Evolutionary conservation across 2,888 invertebrate species (phyloP).

Genomic region (Melinaea marsaeus): DNA sequence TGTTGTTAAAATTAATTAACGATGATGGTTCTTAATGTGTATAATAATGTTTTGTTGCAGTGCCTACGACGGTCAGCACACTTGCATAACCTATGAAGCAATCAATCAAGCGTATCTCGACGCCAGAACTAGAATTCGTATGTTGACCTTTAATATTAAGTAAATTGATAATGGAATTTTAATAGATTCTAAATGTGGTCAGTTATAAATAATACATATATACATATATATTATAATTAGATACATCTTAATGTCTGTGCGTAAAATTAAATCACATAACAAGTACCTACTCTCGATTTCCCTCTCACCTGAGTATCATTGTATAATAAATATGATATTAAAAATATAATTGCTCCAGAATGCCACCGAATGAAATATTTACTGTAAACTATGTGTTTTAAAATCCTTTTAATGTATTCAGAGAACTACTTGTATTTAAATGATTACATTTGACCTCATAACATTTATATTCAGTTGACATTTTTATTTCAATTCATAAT

Average conservation of each 20-base stretch:
- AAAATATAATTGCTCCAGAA: no score
- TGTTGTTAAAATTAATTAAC: slow-evolving; percentile 5
- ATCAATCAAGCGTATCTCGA: slow-evolving; percentile 92
- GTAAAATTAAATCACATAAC: no score
- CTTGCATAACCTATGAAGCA: slow-evolving; percentile 93
- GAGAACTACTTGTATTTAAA: slow-evolving; percentile 12
- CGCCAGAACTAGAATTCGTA: slow-evolving; percentile 91
- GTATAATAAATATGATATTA: no score
- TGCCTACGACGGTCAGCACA: slow-evolving; percentile 82
- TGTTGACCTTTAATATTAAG: slow-evolving; percentile 63
- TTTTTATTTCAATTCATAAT: slow-evolving; percentile 11
- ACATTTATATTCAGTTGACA: slow-evolving; percentile 32
- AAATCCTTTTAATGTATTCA: slow-evolving; percentile 6
- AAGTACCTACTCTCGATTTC: no score
- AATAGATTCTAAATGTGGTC: not conserved
- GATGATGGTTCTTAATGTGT: not conserved
- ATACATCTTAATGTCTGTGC: no score
- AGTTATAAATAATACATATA: not conserved
- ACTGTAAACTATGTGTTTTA: not conserved
- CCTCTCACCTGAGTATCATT: no score
- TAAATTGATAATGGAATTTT: not conserved
- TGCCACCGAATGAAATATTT: not conserved
- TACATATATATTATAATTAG: no score
- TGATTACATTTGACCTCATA: slow-evolving; percentile 27
- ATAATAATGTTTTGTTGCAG: slow-evolving; percentile 68